A percentile compares a stretch with the other conserved stretches of the same genome.
Conservation (phyloP, 2,888 invertebrate genomes). For the Electrophaes corylata region DNA sequence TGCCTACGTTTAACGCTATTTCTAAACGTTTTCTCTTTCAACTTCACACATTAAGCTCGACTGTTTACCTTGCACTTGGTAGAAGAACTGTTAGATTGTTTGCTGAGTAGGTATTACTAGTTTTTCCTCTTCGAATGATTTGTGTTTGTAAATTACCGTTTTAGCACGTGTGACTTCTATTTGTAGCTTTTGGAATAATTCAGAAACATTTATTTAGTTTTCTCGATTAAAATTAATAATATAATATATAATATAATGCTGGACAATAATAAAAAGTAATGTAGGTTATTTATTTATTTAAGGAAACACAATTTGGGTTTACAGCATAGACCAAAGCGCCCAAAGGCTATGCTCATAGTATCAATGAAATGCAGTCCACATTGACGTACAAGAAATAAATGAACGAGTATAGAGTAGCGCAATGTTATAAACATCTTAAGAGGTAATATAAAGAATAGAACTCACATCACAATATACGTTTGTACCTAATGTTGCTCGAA, state of each 20-base stretch:
- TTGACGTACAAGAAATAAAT: not conserved
- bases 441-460: not conserved
- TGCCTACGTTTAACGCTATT: constrained; percentile 3
- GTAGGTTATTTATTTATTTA: too few relatives aligned
- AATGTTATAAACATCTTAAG: not conserved
- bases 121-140: not conserved
- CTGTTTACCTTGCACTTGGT: not conserved
- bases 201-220: too few relatives aligned
- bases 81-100: constrained; percentile 2
- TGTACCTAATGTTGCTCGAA: too few relatives aligned
- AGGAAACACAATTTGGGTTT: too few relatives aligned
- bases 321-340: too few relatives aligned
- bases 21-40: constrained; percentile 3
- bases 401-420: not conserved
- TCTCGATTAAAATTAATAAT: not conserved
- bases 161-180: too few relatives aligned
- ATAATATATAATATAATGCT: too few relatives aligned
- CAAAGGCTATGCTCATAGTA: not conserved
- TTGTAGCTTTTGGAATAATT: too few relatives aligned
- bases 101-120: not conserved
- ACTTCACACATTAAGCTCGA: constrained; percentile 9
- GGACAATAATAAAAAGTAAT: too few relatives aligned
- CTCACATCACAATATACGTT: not conserved
- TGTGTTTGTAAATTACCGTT: not conserved
- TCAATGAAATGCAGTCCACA: too few relatives aligned